Evolutionary conservation across 1,140 invertebrate species (phyloP).

Genomic region (Eulimnadia texana): DNA sequence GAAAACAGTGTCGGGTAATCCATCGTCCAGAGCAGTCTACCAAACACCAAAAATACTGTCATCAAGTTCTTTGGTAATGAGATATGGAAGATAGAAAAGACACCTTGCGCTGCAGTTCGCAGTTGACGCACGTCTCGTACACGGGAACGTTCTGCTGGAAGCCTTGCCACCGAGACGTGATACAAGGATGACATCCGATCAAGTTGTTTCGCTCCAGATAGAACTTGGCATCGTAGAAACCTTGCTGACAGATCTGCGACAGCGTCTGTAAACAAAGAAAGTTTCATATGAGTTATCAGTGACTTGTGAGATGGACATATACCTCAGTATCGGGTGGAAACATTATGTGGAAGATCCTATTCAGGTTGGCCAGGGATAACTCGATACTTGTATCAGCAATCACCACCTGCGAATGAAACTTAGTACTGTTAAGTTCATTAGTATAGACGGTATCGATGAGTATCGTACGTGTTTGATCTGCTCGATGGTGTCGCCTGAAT

Average conservation of each 20-base stretch:
- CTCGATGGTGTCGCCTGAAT: slow-evolving; percentile 11
- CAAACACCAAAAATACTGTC: slow-evolving; percentile 11
- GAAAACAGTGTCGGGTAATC: slow-evolving; percentile 68
- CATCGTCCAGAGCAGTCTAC: slow-evolving; percentile 69
- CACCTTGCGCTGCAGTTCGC: slow-evolving; percentile 67
- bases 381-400: slow-evolving; percentile 91
- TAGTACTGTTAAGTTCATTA: no score
- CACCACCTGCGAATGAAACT: slow-evolving; percentile 52
- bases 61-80: neutral
- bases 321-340: slow-evolving; percentile 90
- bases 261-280: slow-evolving; percentile 35
- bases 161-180: slow-evolving; percentile 32
- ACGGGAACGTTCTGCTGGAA: slow-evolving; percentile 17
- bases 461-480: slow-evolving; percentile 19
- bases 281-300: neutral
- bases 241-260: slow-evolving; percentile 92
- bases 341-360: slow-evolving; percentile 74
- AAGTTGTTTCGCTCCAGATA: slow-evolving; percentile 85
- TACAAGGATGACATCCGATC: slow-evolving; percentile 67
- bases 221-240: slow-evolving; percentile 86
- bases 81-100: slow-evolving; percentile 10
- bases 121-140: slow-evolving; percentile 66
- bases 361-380: slow-evolving; percentile 78
- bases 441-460: no score
- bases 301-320: no score